Evolutionary conservation across 1,140 invertebrate genomes (phyloP).

Genomic region (Zaprionus ghesquierei): DNA sequence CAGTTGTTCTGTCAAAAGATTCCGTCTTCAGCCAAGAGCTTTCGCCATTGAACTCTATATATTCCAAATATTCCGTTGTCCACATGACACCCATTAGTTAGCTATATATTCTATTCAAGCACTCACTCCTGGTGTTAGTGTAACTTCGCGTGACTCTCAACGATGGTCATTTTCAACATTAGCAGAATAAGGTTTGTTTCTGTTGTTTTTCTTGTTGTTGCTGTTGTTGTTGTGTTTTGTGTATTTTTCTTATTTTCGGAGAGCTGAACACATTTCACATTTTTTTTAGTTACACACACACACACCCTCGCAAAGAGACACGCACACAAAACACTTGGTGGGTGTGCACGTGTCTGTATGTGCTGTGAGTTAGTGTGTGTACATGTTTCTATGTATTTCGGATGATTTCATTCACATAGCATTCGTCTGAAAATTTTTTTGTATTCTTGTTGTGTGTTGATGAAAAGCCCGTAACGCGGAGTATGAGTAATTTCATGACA

Average conservation of each 20-base stretch:
- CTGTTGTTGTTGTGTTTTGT: too few relatives aligned
- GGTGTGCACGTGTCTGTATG: slow-evolving; percentile 38
- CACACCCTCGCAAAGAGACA: slow-evolving; percentile 18
- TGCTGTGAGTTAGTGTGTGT: slow-evolving; percentile 34
- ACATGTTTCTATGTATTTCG: slow-evolving; percentile 46
- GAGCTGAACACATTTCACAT: slow-evolving; percentile 62
- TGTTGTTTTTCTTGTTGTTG: slow-evolving; percentile 46
- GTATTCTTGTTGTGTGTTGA: slow-evolving; percentile 19
- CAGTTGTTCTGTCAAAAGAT: not conserved
- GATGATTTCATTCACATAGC: slow-evolving; percentile 70
- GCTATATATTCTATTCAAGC: slow-evolving; percentile 29
- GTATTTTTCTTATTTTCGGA: slow-evolving; percentile 35
- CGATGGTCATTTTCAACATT: slow-evolving; percentile 69
- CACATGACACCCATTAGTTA: slow-evolving; percentile 58
- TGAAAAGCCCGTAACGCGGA: slow-evolving; percentile 29
- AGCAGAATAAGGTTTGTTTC: slow-evolving; percentile 39
- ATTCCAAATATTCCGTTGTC: slow-evolving; percentile 13
- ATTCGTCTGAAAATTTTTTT: too few relatives aligned
- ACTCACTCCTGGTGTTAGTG: slow-evolving; percentile 56
- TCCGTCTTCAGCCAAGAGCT: not conserved
- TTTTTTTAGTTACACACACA: slow-evolving; percentile 58
- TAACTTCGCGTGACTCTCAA: slow-evolving; percentile 71
- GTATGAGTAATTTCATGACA: slow-evolving; percentile 70
- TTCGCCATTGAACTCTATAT: not conserved
- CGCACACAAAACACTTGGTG: slow-evolving; percentile 1